Percentiles rank a stretch among this genome's conserved stretches.
These are phyloP conservation scores for Holacanthella duospinosa DNA, from an alignment of 2,888 invertebrate genomes.

Conservation along the genomic window DNA sequence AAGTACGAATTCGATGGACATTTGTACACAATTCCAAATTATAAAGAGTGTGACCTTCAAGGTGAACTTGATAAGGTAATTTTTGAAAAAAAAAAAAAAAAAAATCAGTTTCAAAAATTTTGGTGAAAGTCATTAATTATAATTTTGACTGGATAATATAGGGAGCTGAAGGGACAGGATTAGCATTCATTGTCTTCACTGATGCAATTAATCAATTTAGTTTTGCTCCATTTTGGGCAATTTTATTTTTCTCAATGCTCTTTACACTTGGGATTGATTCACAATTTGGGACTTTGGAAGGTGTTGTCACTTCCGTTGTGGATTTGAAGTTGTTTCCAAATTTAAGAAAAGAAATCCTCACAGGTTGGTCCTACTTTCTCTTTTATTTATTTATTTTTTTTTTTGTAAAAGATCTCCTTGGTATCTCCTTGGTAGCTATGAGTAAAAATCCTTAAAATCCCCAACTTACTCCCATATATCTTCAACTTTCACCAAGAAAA, in stretches of 20 bases:
- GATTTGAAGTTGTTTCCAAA: constrained; percentile 91
- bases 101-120: neutral
- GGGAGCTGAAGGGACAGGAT: constrained; percentile 91
- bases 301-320: constrained; percentile 87
- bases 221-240: constrained; percentile 89
- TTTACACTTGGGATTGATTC: constrained; percentile 93
- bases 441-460: too few relatives aligned
- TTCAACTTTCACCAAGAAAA: too few relatives aligned
- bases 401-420: too few relatives aligned
- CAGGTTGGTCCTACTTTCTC: constrained; percentile 49
- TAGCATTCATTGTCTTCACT: constrained; percentile 94
- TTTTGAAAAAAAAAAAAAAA: neutral
- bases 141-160: constrained; percentile 43
- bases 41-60: constrained; percentile 60
- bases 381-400: too few relatives aligned
- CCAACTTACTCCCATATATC: too few relatives aligned
- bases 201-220: constrained; percentile 97
- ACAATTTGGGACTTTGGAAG: constrained; percentile 74
- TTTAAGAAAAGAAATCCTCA: constrained; percentile 75
- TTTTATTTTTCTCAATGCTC: constrained; percentile 92
- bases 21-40: constrained; percentile 33
- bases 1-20: constrained; percentile 31
- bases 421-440: too few relatives aligned
- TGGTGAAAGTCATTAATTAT: neutral
- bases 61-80: constrained; percentile 80